A percentile compares a stretch with the other conserved stretches of the same genome.
Evolutionary conservation across 2,888 invertebrate genomes (phyloP).

Genomic region (Cerastis rubricosa): DNA sequence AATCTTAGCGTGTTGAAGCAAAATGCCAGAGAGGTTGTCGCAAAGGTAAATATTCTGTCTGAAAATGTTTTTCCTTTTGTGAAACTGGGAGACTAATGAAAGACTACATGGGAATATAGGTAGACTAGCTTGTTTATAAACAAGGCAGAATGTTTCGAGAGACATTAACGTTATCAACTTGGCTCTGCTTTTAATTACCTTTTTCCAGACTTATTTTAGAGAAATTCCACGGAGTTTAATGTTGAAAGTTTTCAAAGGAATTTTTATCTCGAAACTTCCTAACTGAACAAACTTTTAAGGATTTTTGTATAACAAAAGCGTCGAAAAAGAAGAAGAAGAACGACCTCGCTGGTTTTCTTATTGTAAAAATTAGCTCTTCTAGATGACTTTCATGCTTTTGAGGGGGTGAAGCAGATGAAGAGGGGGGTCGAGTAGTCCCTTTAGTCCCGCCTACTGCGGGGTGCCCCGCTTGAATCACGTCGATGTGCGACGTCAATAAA

Average conservation of each 20-base stretch:
- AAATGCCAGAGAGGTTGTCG: conserved; percentile 15
- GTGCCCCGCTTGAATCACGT: no score
- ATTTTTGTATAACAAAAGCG: conserved; percentile 65
- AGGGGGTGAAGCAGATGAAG: no score
- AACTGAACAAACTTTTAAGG: conserved; percentile 54
- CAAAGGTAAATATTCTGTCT: conserved; percentile 11
- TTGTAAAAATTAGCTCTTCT: conserved; percentile 55
- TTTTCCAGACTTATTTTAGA: conserved; percentile 55
- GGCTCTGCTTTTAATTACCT: conserved; percentile 59
- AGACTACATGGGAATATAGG: background rate
- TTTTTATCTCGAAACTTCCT: conserved; percentile 65
- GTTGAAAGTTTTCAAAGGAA: conserved; percentile 63
- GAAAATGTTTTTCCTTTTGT: conserved; percentile 12
- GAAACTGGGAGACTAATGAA: conserved; percentile 13
- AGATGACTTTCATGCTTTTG: no score
- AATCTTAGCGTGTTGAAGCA: conserved; percentile 15
- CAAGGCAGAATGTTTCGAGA: background rate
- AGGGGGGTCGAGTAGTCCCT: no score
- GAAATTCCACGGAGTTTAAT: conserved; percentile 57
- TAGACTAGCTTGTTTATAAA: conserved; percentile 1
- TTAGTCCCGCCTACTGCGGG: no score
- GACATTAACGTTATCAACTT: conserved; percentile 43
- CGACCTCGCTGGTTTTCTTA: conserved; percentile 44
- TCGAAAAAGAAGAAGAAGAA: conserved; percentile 42
- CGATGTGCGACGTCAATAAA: no score